These are phyloP conservation scores for Drusus annulatus DNA, from an alignment of 1,140 invertebrate genomes.

Conservation along the genomic window DNA sequence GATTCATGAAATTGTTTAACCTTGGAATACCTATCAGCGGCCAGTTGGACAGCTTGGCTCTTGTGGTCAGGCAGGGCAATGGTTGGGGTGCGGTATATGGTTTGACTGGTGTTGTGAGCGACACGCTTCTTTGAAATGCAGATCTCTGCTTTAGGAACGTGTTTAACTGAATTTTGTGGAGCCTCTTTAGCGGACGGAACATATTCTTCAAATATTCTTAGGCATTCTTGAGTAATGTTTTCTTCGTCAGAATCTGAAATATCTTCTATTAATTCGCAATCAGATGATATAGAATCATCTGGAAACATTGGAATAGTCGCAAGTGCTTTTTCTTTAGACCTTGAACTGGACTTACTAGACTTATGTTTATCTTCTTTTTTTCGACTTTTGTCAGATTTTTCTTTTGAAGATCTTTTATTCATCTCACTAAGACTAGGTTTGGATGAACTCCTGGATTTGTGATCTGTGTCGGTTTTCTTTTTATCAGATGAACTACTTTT, in stretches of 20 bases:
- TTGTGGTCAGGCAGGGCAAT: constrained; percentile 64
- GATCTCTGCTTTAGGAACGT: constrained; percentile 62
- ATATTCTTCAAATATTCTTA: constrained; percentile 72
- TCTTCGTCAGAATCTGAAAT: constrained; percentile 69
- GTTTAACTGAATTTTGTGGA: constrained; percentile 51
- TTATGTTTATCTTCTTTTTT: constrained; percentile 28
- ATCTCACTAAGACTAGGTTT: not conserved
- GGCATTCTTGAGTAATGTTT: constrained; percentile 67
- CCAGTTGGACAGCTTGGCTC: constrained; percentile 66
- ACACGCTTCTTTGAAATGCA: constrained; percentile 67
- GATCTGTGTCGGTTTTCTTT: not conserved
- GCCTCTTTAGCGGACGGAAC: constrained; percentile 61
- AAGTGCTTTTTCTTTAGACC: constrained; percentile 31
- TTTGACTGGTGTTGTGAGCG: constrained; percentile 58
- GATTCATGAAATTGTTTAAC: constrained; percentile 67
- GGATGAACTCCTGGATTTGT: constrained; percentile 14
- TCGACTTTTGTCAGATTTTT: not conserved
- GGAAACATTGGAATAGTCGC: not conserved
- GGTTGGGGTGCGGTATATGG: constrained; percentile 36
- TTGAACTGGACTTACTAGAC: constrained; percentile 17
- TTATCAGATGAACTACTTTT: constrained; percentile 26
- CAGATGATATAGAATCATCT: constrained; percentile 38
- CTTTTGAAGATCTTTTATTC: constrained; percentile 4
- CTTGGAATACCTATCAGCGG: constrained; percentile 68
- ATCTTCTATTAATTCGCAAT: constrained; percentile 61